Base-by-base conservation (phyloP, 2,888 invertebrate genomes). In the Diarsia brunnea region DNA sequence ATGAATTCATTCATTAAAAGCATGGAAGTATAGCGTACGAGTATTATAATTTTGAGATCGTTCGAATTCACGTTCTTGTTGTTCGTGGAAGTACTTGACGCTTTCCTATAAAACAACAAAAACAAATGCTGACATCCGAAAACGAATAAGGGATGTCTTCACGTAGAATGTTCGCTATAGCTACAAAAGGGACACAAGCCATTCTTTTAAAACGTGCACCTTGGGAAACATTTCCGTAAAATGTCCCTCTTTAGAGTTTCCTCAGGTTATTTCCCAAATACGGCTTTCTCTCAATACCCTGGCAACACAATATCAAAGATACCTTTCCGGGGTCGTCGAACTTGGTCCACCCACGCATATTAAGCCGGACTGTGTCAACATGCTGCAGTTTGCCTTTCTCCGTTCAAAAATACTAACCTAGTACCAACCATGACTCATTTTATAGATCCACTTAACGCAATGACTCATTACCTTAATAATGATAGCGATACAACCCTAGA, bases 401-500 rank as follows among this genome's bases (percentile, higher is more conserved):
- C 83, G 69, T 72, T 77, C 78, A 87, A 87, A 87, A 89, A 86
- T 78, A 81, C 87, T 86, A 86, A 81, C 75, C 78, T 86, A 83
- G 84, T 87, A 87, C 79, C 85, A 85, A 87, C 77, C 84, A 85
- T 95, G 95, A 95, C 86, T 95, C 95, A 95, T 92, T 92, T 91
- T 92, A 93, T 94, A 93, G 92, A 92, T 88, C 91, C 90, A 92
- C 90, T 89, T 89, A 86, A 89, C 78, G 73, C 91, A 92, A 91
- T 95, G 95, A 96, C 92, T 95, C 95, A 96, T 95, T 94, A 93
- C 91, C 90, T 92, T 94, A 92, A 93, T 94, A 94, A 94, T 93
- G 91, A 92, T 91, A 91, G 90, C 88, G 87, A 90, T 88, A 89
- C 87, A 84, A 88, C 87, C 82, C 88, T 83, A 86, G 73, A 58